Evolutionary conservation across 2,113 vertebrate species (phyloP), one percentile per base, ranked within the genome.

Genomic region (Oxyruncus cristatus): DNA sequence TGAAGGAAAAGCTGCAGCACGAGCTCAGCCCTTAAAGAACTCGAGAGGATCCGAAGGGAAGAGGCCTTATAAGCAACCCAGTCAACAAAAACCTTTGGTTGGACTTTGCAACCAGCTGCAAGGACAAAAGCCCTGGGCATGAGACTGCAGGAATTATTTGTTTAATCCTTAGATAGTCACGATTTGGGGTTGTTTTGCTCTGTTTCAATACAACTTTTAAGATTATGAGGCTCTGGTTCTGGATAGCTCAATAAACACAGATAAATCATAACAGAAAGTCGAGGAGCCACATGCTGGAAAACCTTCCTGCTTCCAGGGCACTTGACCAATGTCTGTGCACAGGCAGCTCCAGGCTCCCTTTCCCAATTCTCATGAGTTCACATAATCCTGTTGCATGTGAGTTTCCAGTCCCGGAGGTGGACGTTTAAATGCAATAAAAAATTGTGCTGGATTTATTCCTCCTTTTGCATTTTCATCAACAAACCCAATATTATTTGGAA

Each of bases 401-500:
- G 52, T 88, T 95, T 89, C 75, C n/a, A 81, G 56, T 92, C 93
- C 85, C 4, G 37, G 74, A 95, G 88, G 73, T 91, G 76, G 21
- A 96, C 72, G 23, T 87, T 95, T 93, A 94, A 95, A 93, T 78
- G 76, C 72, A 96, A 87, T 92, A 78, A 86, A 88, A 93, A 67
- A 22, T 47, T 61, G 32, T 63, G 72, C 70, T 75, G 82, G 90
- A 59, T 94, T 88, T 86, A 88, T 90, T 93, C 85, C 18, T 80
- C 33, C 63, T 93, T 94, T 86, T 96, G 55, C 88, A 90, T 94
- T 96, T 91, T 89, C 90, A 93, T 92, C 92, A 97, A 92, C 72
- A 1, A 76, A 39, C 56, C 91, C 62, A 50, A 50, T 88, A 84
- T 94, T 97, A 93, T 96, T 96, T 88, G 92, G 61, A 88, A 94